phyloP scores from a whole-genome alignment of 2,888 invertebrate genomes.

The Mamestra brassicae region DNA sequence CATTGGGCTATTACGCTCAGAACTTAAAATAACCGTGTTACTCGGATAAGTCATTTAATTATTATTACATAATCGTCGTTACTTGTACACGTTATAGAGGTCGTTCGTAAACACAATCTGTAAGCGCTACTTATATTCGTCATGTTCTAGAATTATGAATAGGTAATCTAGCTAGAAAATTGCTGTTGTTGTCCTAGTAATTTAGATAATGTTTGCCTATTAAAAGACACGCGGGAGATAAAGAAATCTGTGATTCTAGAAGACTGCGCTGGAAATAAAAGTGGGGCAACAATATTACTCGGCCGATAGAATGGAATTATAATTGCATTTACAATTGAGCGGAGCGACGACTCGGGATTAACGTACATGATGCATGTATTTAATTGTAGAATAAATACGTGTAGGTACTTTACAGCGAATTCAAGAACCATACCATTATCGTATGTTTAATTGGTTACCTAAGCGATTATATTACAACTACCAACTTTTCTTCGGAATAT shows the following conservation, averaged over 20 bases:
- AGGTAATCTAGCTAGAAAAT: conserved; percentile 34
- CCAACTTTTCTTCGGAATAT: background rate
- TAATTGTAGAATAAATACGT: conserved; percentile 20
- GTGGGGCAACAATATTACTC: conserved; percentile 22
- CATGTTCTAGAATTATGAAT: conserved; percentile 20
- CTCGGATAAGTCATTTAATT: conserved; percentile 9
- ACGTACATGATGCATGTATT: conserved; percentile 4
- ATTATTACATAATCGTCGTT: conserved; percentile 17
- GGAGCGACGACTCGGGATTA: background rate
- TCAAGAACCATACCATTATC: conserved; percentile 2
- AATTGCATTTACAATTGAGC: conserved; percentile 11
- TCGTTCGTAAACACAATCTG: conserved; percentile 15
- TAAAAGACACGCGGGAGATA: conserved; percentile 55
- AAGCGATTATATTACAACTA: background rate
- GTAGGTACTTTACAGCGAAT: conserved; percentile 1
- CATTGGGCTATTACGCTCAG: background rate
- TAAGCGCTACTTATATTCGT: conserved; percentile 28
- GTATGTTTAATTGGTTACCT: background rate
- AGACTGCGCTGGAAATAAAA: conserved; percentile 46
- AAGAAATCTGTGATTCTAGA: conserved; percentile 58
- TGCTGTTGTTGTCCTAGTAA: conserved; percentile 37
- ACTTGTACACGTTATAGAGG: conserved; percentile 21
- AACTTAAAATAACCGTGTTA: conserved; percentile 15
- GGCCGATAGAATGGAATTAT: conserved; percentile 21
- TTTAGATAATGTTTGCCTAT: conserved; percentile 31